These are phyloP conservation scores for Streptopelia turtur DNA, from an alignment of 2,797 vertebrate species.

Conservation along the genomic window DNA sequence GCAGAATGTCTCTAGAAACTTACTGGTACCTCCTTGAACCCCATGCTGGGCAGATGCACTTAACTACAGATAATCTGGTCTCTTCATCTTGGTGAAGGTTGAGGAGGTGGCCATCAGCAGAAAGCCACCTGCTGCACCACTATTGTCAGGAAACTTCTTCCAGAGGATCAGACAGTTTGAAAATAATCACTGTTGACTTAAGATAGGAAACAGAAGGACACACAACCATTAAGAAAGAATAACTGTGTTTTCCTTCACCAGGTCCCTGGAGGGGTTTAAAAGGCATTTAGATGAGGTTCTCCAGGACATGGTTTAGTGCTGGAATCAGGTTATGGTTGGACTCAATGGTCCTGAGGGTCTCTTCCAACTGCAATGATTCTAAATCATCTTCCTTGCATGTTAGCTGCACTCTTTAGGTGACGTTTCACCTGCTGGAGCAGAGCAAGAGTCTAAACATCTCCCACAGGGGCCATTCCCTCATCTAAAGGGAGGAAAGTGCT, in stretches of 20 bases:
- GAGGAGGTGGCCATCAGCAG: not conserved
- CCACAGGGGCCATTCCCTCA: not conserved
- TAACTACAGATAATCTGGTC: not conserved
- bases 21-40: not conserved
- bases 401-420: not conserved
- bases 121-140: not conserved
- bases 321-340: no score
- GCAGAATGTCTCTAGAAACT: not conserved
- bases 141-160: not conserved
- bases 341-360: no score
- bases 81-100: not conserved
- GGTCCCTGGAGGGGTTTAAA: not conserved
- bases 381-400: not conserved
- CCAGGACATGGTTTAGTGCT: no score
- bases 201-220: rapidly evolving
- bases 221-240: not conserved
- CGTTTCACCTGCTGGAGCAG: not conserved
- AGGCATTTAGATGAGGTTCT: no score
- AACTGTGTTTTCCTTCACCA: not conserved
- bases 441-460: not conserved
- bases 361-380: no score
- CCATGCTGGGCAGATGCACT: rapidly evolving
- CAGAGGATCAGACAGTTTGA: not conserved
- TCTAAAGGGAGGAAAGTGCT: not conserved
- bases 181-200: not conserved